Conservation (phyloP, 1,140 invertebrate genomes). For the Drosophila persimilis region DNA sequence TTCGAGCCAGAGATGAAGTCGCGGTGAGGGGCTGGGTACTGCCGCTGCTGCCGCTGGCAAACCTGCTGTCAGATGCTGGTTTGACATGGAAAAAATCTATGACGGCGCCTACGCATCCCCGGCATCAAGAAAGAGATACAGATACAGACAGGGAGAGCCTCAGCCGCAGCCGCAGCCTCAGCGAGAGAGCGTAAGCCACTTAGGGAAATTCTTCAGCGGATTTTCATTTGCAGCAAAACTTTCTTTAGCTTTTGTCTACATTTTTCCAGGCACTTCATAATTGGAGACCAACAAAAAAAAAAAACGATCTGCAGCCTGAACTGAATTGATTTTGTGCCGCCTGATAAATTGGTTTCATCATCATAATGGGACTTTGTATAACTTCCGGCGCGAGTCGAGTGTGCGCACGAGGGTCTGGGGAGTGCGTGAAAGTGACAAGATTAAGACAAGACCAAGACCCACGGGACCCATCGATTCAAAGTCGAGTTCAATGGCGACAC, state of each 20-base stretch:
- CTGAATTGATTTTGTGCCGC: constrained; percentile 49
- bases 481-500: constrained; percentile 42
- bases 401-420: constrained; percentile 34
- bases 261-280: constrained; percentile 48
- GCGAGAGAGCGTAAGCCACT: constrained; percentile 53
- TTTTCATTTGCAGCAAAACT: constrained; percentile 74
- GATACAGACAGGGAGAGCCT: constrained; percentile 2
- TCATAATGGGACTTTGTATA: constrained; percentile 62
- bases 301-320: constrained; percentile 20
- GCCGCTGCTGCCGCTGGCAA: constrained; percentile 44
- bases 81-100: constrained; percentile 75
- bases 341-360: constrained; percentile 75
- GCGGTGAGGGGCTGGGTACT: constrained; percentile 17
- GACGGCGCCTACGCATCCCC: constrained; percentile 72
- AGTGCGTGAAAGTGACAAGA: constrained; percentile 63
- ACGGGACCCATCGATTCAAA: constrained; percentile 13
- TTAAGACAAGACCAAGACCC: constrained; percentile 11
- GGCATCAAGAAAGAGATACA: constrained; percentile 33
- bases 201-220: constrained; percentile 77
- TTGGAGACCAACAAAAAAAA: constrained; percentile 44
- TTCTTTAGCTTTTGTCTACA: constrained; percentile 69
- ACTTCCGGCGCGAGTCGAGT: constrained; percentile 56
- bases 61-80: constrained; percentile 77
- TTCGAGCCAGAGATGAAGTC: constrained; percentile 44
- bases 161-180: too few relatives aligned